Conservation (phyloP, 2,113 vertebrate species). For the Mohoua ochrocephala region DNA sequence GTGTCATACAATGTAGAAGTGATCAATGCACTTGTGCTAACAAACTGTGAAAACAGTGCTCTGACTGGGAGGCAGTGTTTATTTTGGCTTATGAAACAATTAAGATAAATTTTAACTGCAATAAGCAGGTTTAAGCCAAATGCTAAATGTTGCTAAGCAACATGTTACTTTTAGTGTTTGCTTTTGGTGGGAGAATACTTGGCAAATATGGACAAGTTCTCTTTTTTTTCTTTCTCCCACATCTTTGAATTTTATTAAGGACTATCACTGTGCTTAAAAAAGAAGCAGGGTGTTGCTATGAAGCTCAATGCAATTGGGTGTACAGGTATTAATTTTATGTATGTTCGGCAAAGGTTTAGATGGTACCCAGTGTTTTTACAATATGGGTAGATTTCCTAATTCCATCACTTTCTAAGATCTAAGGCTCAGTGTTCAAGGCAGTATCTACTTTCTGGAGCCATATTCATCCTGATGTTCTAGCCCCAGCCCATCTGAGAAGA, state of each 20-base stretch:
- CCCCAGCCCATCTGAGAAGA: not conserved
- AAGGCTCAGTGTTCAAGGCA: not conserved
- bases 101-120: slow-evolving; percentile 68
- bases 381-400: not conserved
- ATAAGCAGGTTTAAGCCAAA: slow-evolving; percentile 66
- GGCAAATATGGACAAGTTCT: not conserved
- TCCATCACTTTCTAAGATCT: not conserved
- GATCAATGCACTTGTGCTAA: slow-evolving; percentile 72
- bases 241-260: not conserved
- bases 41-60: slow-evolving; percentile 75
- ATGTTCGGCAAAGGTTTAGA: not conserved
- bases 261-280: not conserved
- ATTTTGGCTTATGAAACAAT: slow-evolving; percentile 72
- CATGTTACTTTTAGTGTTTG: not conserved
- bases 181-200: not conserved
- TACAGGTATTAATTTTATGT: not conserved
- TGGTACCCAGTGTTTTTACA: not conserved
- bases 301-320: not conserved
- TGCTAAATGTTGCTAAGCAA: slow-evolving; percentile 53
- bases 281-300: not conserved
- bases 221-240: not conserved
- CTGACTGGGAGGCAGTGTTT: slow-evolving; percentile 73
- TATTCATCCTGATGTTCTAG: not conserved
- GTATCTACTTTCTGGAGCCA: not conserved
- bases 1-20: slow-evolving; percentile 59